These are phyloP conservation scores for Tyrannus savana DNA, from an alignment of 2,113 vertebrate species.

Conservation along the genomic window DNA sequence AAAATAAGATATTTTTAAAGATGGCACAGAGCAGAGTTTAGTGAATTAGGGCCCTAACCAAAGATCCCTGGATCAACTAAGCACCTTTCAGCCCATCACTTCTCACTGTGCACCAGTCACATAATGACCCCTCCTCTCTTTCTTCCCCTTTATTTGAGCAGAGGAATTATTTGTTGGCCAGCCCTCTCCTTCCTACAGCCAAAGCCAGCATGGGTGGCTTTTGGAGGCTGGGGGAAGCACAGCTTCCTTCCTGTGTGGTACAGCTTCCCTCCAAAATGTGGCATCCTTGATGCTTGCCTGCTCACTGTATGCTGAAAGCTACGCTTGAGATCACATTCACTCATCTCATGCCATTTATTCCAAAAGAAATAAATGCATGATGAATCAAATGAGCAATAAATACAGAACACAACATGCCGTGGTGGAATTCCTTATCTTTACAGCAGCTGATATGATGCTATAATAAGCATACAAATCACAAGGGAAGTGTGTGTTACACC, in stretches of 20 bases:
- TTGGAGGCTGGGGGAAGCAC: neutral
- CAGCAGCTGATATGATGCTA: constrained; percentile 23
- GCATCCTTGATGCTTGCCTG: neutral
- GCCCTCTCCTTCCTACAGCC: neutral
- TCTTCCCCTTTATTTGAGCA: neutral
- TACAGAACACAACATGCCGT: neutral
- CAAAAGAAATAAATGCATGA: neutral
- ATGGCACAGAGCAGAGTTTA: neutral
- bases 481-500: neutral
- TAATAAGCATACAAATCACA: constrained; percentile 29
- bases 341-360: neutral
- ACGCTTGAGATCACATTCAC: neutral
- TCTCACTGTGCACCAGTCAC: neutral
- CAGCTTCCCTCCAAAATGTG: neutral
- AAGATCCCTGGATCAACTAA: neutral
- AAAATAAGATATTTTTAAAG: neutral
- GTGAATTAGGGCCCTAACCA: neutral
- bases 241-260: neutral
- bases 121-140: neutral
- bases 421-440: constrained; percentile 49
- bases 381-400: constrained; percentile 9
- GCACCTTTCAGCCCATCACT: neutral
- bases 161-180: neutral
- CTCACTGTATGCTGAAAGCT: neutral
- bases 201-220: neutral